Base-by-base conservation (phyloP, 2,113 vertebrate genomes). In the Ondatra zibethicus region DNA sequence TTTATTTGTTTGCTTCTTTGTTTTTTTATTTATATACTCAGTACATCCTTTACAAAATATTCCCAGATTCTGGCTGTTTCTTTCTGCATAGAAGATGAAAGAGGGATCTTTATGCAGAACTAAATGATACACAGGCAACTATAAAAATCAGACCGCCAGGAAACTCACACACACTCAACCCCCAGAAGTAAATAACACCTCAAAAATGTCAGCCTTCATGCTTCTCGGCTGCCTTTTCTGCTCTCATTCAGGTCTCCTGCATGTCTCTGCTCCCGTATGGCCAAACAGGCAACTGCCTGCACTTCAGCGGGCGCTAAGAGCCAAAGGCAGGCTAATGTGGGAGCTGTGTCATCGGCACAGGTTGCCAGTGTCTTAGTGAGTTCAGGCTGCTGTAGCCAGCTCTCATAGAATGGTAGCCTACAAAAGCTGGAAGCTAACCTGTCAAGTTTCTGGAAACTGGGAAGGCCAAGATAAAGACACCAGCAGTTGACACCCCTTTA, bases 151-250 rank as follows among this genome's bases (percentile, higher is more conserved):
- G 80, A 95, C 94, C 81, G 93, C 73, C 91, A 36, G 85, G 91
- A 77, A 31, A 27, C 75, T 90, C 65, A 39, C 4, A 86, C 75
- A 72, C 75, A 75, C 55, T 70, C 84, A 91, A 90, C 95, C 81
- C 95, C 88, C 93, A 95, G 91, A 95, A 92, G 91, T 96, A 95
- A 96, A 93, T 88, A 97, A 96, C 95, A 93, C 70, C 85, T 93
- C 21, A 73, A 80, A 96, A 96, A 52, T 36, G 76, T 91, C 80
- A 72, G 65, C 81, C 72, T 97, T 95, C 76, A 66, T 91, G 52
- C 72, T 84, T 5, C 88, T 45, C 82, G 70, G 92, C 92, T 66
- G 11, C 75, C 58, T 42, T 39, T 84, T 17, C 36, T 50, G 85
- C 31, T 50, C 81, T 66, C 80, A 17, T 50, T 94, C 55, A 50